A percentile compares a stretch with the other conserved stretches of the same genome.
These are phyloP conservation scores for Crocuta crocuta DNA, from an alignment of 2,113 vertebrate genomes.

Conservation along the genomic window DNA sequence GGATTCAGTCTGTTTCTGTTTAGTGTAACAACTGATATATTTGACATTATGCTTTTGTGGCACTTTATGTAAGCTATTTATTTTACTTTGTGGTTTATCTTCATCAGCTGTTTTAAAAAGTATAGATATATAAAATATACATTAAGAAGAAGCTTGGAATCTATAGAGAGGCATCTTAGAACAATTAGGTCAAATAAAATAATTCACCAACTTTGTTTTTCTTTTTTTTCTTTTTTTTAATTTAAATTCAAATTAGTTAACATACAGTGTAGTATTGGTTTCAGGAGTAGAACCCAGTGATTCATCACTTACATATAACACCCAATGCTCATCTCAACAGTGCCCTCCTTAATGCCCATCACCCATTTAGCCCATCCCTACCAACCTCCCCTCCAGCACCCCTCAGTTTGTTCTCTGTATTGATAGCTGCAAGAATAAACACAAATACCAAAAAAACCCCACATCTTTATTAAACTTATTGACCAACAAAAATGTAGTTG, in stretches of 20 bases:
- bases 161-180: neutral
- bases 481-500: neutral
- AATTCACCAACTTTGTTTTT: neutral
- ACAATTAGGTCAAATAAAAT: neutral
- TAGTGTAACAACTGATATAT: neutral
- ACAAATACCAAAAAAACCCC: no score
- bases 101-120: neutral
- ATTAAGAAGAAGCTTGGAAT: neutral
- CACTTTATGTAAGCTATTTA: neutral
- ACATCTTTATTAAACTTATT: neutral
- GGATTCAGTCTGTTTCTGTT: neutral
- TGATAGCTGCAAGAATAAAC: no score
- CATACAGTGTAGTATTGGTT: no score
- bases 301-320: no score
- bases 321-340: no score
- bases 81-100: slow-evolving; percentile 24
- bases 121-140: neutral
- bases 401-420: no score
- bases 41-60: neutral
- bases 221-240: no score
- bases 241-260: no score
- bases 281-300: no score
- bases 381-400: no score
- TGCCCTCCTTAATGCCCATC: no score
- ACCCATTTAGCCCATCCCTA: no score